phyloP scores from a whole-genome alignment of 2,797 vertebrate species.

The Gambusia yucatana region DNA sequence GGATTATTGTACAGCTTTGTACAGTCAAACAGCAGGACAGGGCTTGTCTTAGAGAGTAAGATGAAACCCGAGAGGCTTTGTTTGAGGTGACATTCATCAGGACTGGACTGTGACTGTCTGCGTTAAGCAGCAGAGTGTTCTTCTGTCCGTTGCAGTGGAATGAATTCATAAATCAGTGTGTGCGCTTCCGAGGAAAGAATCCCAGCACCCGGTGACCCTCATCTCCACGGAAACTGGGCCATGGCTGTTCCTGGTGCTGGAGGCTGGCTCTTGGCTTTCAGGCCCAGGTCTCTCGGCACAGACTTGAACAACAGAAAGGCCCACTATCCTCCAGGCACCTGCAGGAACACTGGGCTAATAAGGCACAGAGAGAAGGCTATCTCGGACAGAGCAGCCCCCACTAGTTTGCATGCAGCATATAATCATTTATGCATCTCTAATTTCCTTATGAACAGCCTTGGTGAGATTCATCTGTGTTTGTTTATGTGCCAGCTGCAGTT shows the following conservation, averaged over 20 bases:
- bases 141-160: conserved; percentile 69
- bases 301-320: conserved; percentile 58
- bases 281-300: conserved; percentile 34
- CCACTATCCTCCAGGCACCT: conserved; percentile 63
- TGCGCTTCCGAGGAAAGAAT: conserved; percentile 70
- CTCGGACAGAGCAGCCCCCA: conserved; percentile 28
- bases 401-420: neutral
- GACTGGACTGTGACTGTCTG: conserved; percentile 43
- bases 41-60: conserved; percentile 55
- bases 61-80: conserved; percentile 48
- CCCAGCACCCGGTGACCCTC: conserved; percentile 72
- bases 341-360: conserved; percentile 41
- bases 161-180: conserved; percentile 83
- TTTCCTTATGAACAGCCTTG: neutral
- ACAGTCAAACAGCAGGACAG: conserved; percentile 53
- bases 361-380: conserved; percentile 52
- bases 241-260: conserved; percentile 31
- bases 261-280: conserved; percentile 40
- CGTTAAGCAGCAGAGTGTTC: conserved; percentile 51
- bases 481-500: neutral
- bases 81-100: conserved; percentile 47
- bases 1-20: conserved; percentile 32
- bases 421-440: neutral
- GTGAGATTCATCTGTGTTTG: neutral
- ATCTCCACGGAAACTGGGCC: conserved; percentile 75